Evolutionary conservation across 1,140 invertebrate species (phyloP).

Genomic region (Scaptomyza hsui): DNA sequence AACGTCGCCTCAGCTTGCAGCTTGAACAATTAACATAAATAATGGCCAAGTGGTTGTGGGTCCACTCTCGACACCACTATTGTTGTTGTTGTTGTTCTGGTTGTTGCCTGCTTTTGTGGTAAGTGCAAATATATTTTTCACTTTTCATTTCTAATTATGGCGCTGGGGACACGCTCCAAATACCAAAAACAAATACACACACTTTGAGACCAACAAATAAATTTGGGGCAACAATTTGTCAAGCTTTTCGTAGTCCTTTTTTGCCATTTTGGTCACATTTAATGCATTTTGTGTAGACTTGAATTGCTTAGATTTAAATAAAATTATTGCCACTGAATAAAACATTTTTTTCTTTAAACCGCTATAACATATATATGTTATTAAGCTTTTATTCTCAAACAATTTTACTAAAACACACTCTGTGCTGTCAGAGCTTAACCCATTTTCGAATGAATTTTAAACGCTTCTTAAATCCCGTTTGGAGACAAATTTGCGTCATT

Average conservation of each 20-base stretch:
- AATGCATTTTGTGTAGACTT: too few relatives aligned
- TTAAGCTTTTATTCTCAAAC: too few relatives aligned
- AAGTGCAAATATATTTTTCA: conserved; percentile 75
- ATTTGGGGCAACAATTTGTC: conserved; percentile 17
- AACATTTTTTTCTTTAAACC: too few relatives aligned
- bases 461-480: conserved; percentile 45
- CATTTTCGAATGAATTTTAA: conserved; percentile 19
- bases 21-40: conserved; percentile 75
- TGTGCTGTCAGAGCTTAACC: not conserved
- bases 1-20: conserved; percentile 61
- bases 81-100: conserved; percentile 26
- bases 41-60: conserved; percentile 70
- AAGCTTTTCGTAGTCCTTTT: too few relatives aligned
- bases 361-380: too few relatives aligned
- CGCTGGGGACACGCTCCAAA: conserved; percentile 70
- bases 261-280: not conserved
- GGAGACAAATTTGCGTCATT: conserved; percentile 32
- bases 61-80: conserved; percentile 22
- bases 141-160: conserved; percentile 76
- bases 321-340: not conserved
- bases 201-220: not conserved
- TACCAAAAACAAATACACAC: conserved; percentile 52
- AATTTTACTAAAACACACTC: too few relatives aligned
- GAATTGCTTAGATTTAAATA: conserved; percentile 2
- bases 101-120: conserved; percentile 37